Evolutionary conservation across 2,113 vertebrate species (phyloP).

Genomic region (Natator depressus): DNA sequence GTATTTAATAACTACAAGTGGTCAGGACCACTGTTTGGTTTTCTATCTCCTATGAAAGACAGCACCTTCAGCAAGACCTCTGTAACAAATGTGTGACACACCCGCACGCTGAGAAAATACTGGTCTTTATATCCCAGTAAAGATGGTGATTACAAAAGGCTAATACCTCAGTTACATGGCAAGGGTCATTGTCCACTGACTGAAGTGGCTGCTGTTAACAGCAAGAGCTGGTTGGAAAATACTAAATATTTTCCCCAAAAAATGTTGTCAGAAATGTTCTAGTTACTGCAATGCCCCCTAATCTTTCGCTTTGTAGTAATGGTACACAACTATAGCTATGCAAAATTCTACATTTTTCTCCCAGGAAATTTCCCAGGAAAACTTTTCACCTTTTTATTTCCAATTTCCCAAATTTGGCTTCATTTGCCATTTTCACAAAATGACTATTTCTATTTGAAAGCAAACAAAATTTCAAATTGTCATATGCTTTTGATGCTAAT

Average conservation of each 20-base stretch:
- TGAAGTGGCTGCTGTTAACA: neutral
- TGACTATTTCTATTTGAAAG: neutral
- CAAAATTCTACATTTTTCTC: neutral
- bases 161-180: rapidly evolving
- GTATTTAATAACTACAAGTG: neutral
- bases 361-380: neutral
- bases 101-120: neutral
- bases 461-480: neutral
- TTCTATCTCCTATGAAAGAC: neutral
- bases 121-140: neutral
- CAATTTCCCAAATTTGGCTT: neutral
- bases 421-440: constrained; percentile 5
- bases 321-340: neutral
- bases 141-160: neutral
- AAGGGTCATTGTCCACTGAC: neutral
- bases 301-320: neutral
- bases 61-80: neutral
- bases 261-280: neutral
- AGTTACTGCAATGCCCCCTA: rapidly evolving
- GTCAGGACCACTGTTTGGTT: neutral
- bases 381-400: neutral
- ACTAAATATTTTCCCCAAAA: neutral
- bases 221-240: neutral
- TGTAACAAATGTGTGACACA: rapidly evolving
- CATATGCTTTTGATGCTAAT: constrained; percentile 14